These are phyloP conservation scores for Antigone vipio DNA, from an alignment of 2,113 vertebrate species.

Conservation along the genomic window DNA sequence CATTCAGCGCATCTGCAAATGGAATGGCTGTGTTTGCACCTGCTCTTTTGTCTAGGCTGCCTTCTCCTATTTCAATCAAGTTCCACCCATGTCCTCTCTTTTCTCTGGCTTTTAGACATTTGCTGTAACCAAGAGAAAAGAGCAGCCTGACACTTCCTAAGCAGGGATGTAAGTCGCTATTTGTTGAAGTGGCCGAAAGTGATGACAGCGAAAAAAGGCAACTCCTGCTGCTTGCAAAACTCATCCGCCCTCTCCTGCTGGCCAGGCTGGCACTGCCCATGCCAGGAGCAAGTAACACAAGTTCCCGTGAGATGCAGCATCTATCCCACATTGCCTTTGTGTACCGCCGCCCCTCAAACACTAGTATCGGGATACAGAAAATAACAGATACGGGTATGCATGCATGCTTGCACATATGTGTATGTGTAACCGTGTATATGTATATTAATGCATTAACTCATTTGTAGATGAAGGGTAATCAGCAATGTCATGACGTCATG, in stretches of 20 bases:
- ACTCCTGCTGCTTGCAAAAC: not conserved
- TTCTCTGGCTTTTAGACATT: not conserved
- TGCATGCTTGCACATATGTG: not conserved
- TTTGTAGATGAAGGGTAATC: constrained; percentile 56
- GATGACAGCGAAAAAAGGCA: not conserved
- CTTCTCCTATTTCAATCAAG: constrained; percentile 60
- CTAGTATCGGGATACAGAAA: constrained; percentile 39
- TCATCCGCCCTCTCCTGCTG: not conserved
- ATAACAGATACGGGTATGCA: not conserved
- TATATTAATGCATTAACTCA: constrained; percentile 29
- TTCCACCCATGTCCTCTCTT: not conserved
- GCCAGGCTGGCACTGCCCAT: not conserved
- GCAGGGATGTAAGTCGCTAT: not conserved
- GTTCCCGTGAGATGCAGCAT: not conserved
- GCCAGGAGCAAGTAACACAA: not conserved
- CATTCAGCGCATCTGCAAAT: constrained; percentile 10
- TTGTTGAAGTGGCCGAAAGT: not conserved
- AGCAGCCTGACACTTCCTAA: not conserved
- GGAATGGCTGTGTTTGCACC: constrained; percentile 41
- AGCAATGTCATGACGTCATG: constrained; percentile 67
- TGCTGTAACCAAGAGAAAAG: not conserved
- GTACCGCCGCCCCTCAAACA: not conserved
- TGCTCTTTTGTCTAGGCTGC: constrained; percentile 50
- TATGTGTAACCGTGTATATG: not conserved
- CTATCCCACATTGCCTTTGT: not conserved